Evolutionary conservation across 2,113 vertebrate genomes (phyloP).

Genomic region (Bubalus kerabau): DNA sequence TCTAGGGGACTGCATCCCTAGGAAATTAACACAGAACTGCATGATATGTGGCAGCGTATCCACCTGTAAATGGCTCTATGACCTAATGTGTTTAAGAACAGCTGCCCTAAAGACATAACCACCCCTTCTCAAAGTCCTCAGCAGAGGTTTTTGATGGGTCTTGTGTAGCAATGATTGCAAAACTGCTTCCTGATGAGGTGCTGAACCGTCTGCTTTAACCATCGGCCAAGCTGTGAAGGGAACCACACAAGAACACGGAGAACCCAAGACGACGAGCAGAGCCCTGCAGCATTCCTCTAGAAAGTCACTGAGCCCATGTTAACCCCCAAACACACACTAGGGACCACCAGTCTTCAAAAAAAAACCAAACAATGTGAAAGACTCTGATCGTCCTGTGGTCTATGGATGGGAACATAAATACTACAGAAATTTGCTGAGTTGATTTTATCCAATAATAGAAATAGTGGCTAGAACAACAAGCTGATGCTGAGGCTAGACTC

Average conservation of each 20-base stretch:
- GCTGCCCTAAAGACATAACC: not conserved
- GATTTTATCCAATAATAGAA: conserved; percentile 38
- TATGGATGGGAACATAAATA: not conserved
- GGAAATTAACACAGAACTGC: not conserved
- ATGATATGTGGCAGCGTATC: not conserved
- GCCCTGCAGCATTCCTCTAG: not conserved
- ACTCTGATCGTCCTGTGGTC: not conserved
- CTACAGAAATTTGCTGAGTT: conserved; percentile 23
- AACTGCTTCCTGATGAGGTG: not conserved
- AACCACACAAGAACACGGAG: not conserved
- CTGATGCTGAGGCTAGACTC: not conserved
- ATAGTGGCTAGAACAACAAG: conserved; percentile 28
- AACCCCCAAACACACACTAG: not conserved
- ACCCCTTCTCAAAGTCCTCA: not conserved
- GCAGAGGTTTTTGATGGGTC: not conserved
- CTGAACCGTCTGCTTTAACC: not conserved
- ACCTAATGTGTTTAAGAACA: not conserved
- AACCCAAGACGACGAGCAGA: not conserved
- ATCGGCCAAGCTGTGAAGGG: not conserved
- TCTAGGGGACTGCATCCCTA: not conserved
- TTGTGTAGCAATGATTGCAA: not conserved
- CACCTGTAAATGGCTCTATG: not conserved
- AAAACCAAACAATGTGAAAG: not conserved
- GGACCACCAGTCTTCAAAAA: not conserved
- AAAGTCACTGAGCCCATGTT: not conserved